Conservation (phyloP, 2,797 vertebrate species). For the Zenarchopterus dispar region DNA sequence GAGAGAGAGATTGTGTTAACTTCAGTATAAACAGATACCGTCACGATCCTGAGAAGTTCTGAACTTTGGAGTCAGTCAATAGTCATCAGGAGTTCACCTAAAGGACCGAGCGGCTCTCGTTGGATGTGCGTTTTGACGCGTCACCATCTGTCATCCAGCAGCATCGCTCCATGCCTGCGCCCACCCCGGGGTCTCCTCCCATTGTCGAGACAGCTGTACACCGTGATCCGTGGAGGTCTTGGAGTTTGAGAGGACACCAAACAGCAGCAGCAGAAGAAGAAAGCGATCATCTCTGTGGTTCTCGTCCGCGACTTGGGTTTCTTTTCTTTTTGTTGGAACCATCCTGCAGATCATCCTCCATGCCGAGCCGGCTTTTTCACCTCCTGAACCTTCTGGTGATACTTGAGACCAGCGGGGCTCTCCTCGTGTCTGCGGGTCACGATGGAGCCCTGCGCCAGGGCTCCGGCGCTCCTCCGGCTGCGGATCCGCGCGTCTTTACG, state of each 20-base stretch:
- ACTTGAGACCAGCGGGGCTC: conserved; percentile 48
- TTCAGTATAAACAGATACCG: too few species aligned
- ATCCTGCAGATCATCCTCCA: conserved; percentile 31
- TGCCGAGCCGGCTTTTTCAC: conserved; percentile 62
- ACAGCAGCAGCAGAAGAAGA: not conserved
- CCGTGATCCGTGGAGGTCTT: conserved; percentile 52
- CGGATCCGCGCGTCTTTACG: conserved; percentile 53
- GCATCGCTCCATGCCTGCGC: conserved; percentile 42
- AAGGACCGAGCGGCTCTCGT: conserved; percentile 50
- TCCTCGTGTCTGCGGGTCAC: conserved; percentile 27
- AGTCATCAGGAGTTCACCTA: conserved; percentile 4
- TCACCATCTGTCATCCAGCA: conserved; percentile 73
- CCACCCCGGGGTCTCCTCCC: conserved; percentile 56
- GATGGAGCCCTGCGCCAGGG: conserved; percentile 45
- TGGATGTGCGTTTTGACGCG: conserved; percentile 72
- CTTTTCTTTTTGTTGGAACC: conserved; percentile 16
- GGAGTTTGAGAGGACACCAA: conserved; percentile 23
- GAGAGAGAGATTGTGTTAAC: too few species aligned
- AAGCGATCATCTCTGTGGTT: too few species aligned
- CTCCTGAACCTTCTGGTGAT: conserved; percentile 61
- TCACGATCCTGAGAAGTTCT: not conserved
- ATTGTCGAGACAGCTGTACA: conserved; percentile 70
- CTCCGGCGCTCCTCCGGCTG: conserved; percentile 11
- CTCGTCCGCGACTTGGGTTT: not conserved
- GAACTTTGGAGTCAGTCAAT: conserved; percentile 5